These are phyloP conservation scores for Papilio helenus DNA, from an alignment of 1,140 invertebrate genomes.

Conservation along the genomic window DNA sequence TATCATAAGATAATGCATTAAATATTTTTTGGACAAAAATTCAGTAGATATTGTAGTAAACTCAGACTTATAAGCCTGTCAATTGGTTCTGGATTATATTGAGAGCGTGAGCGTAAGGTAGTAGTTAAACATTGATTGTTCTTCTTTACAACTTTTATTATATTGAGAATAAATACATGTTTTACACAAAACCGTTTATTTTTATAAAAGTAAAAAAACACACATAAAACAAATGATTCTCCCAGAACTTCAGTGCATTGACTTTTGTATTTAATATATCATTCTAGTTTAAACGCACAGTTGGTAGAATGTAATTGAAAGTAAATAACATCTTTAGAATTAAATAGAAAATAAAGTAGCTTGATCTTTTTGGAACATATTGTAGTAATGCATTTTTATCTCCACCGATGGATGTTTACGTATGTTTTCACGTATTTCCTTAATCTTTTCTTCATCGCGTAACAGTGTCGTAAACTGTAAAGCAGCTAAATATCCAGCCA, in stretches of 20 bases:
- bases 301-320: not conserved
- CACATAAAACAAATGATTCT: too few relatives aligned
- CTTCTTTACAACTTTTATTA: not conserved
- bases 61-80: too few relatives aligned
- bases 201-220: not conserved
- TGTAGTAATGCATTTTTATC: conserved; percentile 64
- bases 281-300: too few relatives aligned
- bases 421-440: conserved; percentile 46
- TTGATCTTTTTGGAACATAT: not conserved
- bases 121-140: not conserved
- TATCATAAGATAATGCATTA: too few relatives aligned
- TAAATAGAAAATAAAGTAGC: conserved; percentile 4
- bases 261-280: too few relatives aligned
- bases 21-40: too few relatives aligned
- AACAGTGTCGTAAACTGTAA: conserved; percentile 45
- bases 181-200: not conserved
- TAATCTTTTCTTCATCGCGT: conserved; percentile 36
- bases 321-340: not conserved
- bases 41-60: too few relatives aligned
- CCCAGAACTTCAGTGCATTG: too few relatives aligned
- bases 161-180: not conserved
- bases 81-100: too few relatives aligned
- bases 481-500: conserved; percentile 50
- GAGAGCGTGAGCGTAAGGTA: not conserved
- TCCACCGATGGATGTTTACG: conserved; percentile 55